These are phyloP conservation scores for Zoanthus gigantus DNA, from an alignment of 92 coral and sea anemone species.

Conservation along the genomic window DNA sequence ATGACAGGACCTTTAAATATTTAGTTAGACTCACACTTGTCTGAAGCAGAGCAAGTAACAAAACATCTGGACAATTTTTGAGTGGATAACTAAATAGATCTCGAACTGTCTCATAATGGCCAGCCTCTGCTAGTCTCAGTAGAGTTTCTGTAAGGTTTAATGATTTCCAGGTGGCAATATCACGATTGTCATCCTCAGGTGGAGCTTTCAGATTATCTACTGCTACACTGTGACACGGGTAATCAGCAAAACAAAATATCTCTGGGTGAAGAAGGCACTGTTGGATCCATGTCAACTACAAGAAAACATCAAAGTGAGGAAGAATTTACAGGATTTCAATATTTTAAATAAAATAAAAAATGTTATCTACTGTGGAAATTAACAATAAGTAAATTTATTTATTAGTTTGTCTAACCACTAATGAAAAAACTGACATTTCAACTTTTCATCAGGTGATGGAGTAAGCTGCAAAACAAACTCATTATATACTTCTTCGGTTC, in stretches of 20 bases:
- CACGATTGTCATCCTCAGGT: conserved; percentile 95
- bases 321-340: background rate
- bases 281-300: conserved; percentile 92
- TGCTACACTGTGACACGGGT: conserved; percentile 90
- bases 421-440: too few species aligned
- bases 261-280: conserved; percentile 86
- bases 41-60: conserved; percentile 91
- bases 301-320: background rate
- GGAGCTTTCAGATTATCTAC: conserved; percentile 90
- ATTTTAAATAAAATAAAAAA: background rate
- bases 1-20: too few species aligned
- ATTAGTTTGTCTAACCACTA: too few species aligned
- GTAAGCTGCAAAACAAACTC: too few species aligned
- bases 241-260: conserved; percentile 93
- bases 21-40: conserved; percentile 76
- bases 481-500: too few species aligned
- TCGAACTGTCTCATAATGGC: conserved; percentile 93
- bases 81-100: conserved; percentile 82
- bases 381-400: too few species aligned
- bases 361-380: background rate
- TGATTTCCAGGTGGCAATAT: conserved; percentile 94
- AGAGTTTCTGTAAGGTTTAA: conserved; percentile 89
- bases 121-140: conserved; percentile 89
- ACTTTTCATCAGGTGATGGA: too few species aligned
- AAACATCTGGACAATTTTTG: conserved; percentile 95